phyloP scores from a whole-genome alignment of 1,140 invertebrate species.

The Panulirus ornatus region DNA sequence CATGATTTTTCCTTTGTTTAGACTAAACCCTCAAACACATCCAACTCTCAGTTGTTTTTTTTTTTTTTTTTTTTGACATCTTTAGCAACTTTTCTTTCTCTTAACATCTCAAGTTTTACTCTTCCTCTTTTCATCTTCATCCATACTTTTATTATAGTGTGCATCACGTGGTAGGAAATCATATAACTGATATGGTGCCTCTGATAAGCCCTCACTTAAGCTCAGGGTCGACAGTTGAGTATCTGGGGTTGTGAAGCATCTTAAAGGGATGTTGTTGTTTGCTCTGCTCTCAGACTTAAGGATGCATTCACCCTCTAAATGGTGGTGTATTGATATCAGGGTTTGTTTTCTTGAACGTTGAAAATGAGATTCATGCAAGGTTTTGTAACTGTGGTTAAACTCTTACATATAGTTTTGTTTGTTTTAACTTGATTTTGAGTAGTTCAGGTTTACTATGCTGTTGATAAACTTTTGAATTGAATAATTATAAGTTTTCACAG shows the following conservation, averaged over 20 bases:
- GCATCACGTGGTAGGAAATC: neutral
- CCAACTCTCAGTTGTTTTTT: neutral
- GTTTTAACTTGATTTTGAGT: too few relatives aligned
- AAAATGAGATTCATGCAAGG: neutral
- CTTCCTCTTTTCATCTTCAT: too few relatives aligned
- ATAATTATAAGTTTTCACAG: neutral
- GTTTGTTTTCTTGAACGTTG: neutral
- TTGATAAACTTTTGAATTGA: neutral
- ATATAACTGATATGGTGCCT: neutral
- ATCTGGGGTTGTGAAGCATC: neutral
- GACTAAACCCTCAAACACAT: neutral
- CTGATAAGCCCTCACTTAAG: neutral
- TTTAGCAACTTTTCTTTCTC: neutral
- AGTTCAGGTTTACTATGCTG: neutral
- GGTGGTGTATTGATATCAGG: neutral
- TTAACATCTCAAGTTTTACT: neutral
- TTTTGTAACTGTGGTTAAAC: neutral
- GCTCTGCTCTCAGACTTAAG: conserved; percentile 23
- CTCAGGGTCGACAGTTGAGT: neutral
- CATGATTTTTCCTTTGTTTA: neutral
- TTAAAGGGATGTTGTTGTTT: conserved; percentile 36
- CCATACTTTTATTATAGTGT: neutral
- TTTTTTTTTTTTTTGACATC: neutral
- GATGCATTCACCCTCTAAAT: conserved; percentile 19
- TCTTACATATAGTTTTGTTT: neutral